Base-by-base conservation (phyloP, 1,140 invertebrate species). In the Plutomurus gul region DNA sequence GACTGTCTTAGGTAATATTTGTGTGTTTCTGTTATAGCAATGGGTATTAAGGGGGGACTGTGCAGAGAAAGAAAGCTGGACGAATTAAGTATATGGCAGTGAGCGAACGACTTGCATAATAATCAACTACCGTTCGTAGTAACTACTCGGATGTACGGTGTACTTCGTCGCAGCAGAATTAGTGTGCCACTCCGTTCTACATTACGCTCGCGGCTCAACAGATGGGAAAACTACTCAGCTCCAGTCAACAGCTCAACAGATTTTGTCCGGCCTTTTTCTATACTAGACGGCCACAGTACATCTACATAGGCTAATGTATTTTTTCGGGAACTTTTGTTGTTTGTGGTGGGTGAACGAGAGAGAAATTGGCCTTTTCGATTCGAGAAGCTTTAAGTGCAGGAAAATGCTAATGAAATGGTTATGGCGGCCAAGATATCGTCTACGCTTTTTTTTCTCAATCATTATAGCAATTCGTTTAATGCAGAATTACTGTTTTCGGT, bases 81-180 rank as follows among this genome's bases (percentile, higher is more conserved):
- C n/a, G 40, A 10, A 8, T 72, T 43, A 33, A 25, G 30, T 3
- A 20, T 18, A 25, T 72, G 70, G 70, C 70, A 72, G 70, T 72
- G 70, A 72, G 70, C 70, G 70, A 72, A 40, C 70, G 70, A 72
- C 70, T 40, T 43, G 36, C 40, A 46, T 40, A 72, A 72, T 72
- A 40, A 46, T 40, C 36, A 72, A 72, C 40, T 72, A 72, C 16
- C 22, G 36, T 18, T 43, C 36, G 13, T 7, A 7, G 7, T 25
- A n/a, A 51, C n/a, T n/a, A n/a, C n/a, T n/a, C n/a, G n/a, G n/a
- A n/a, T n/a, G n/a, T n/a, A n/a, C n/a, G n/a, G n/a, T n/a, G n/a
- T n/a, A n/a, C n/a, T n/a, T n/a, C n/a, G n/a, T n/a, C n/a, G n/a
- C n/a, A n/a, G n/a, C n/a, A n/a, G n/a, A n/a, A n/a, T n/a, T n/a